phyloP scores from a whole-genome alignment of 2,113 vertebrate species.

The Actenoides hombroni region DNA sequence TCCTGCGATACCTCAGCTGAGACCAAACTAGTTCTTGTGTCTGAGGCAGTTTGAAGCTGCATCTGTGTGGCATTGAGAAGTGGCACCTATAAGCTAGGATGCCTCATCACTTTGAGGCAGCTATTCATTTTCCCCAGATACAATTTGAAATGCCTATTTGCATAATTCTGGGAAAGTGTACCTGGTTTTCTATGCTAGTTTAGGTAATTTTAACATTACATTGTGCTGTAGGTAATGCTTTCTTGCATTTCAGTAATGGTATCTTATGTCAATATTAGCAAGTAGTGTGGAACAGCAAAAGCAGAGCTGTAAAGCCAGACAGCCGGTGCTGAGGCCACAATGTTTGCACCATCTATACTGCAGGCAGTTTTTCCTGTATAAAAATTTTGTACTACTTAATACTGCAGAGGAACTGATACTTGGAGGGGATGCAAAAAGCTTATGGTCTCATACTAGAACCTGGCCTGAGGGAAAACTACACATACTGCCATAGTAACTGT shows the following conservation, averaged over 20 bases:
- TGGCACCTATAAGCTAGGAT: not conserved
- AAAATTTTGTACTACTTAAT: not conserved
- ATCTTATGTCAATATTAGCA: not conserved
- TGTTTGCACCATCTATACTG: not conserved
- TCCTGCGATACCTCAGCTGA: not conserved
- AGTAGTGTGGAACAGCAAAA: not conserved
- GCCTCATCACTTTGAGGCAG: not conserved
- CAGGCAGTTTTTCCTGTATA: not conserved
- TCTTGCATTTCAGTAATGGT: not conserved
- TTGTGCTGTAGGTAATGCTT: not conserved
- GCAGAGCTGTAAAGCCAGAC: not conserved
- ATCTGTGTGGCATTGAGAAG: not conserved
- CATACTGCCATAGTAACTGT: not conserved
- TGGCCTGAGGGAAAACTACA: not conserved
- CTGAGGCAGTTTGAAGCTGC: not conserved
- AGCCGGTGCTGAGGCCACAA: not conserved
- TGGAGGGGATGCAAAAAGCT: not conserved
- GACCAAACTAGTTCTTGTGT: not conserved
- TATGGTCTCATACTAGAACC: not conserved
- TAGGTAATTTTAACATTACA: not conserved
- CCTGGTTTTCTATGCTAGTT: not conserved
- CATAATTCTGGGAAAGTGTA: not conserved
- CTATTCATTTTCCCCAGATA: not conserved
- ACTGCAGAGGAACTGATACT: not conserved
- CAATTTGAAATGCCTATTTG: not conserved